Evolutionary conservation across 2,797 vertebrate genomes (phyloP), one percentile per base, ranked within the genome.

Genomic region (Xyrichtys novacula): DNA sequence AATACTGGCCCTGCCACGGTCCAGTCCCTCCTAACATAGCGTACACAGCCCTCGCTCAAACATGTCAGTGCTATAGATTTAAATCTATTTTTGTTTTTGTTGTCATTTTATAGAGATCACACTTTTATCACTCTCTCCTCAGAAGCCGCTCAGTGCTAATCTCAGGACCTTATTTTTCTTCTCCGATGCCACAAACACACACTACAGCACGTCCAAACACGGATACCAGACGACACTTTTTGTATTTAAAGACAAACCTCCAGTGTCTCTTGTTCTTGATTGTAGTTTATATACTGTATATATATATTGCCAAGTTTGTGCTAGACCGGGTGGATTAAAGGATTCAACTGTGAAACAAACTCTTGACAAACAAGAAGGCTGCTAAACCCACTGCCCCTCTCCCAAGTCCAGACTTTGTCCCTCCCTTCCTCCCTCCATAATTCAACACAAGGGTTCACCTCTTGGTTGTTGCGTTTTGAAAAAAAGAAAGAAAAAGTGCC

Each of bases 1-100:
- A 17, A 95, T 97, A 85, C 93, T 97, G 85, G 93, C 95, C 65
- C 91, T 98, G 65, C 97, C 97, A 1, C 92, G 96, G 68, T 95
- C 96, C 20, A 97, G 93, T 62, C 96, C 97, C 61, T 98, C 96
- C 89, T 99, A 98, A 96, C 93, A 50, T 67, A 61, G 54, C 82
- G 85, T 72, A 38, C 65, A 36, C 11, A 38, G 44, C 50, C 74
- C 63, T 28, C 15, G 59, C 69, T 6, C 12, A 71, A 63, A 70
- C 50, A 40, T 67, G 62, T 53, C 55, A 25, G 78, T 57, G 66
- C 80, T 81, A 89, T 81, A 91, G 85, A 92, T 75, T 83, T 65
- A 67, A 85, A 86, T 84, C 84, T 89, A 88, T 89, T 88, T 86
- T 89, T 86, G 78, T 82, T 88, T 83, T 85, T 78, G 65, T 73